These are phyloP conservation scores for Oceanodroma leucorhoa DNA, from an alignment of 2,797 vertebrate genomes.

Conservation along the genomic window DNA sequence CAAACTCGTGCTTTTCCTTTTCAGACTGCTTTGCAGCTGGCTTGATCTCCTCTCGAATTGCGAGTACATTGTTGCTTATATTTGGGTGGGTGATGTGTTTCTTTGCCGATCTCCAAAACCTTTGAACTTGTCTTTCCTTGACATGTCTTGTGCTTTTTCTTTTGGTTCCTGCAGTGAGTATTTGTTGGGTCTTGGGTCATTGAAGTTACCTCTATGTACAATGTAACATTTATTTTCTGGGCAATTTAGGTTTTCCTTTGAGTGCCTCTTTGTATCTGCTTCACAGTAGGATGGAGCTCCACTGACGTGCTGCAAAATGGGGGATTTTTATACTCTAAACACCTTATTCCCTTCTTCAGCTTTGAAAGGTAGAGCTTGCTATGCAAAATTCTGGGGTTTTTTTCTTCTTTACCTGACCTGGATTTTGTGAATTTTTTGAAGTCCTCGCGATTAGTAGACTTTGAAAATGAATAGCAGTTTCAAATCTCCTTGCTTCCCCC, in stretches of 20 bases:
- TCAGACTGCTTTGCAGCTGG: not conserved
- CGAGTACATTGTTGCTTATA: not conserved
- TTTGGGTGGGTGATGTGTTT: not conserved
- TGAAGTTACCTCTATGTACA: not conserved
- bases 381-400: not conserved
- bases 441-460: not conserved
- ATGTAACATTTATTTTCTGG: not conserved
- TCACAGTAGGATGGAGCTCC: not conserved
- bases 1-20: not conserved
- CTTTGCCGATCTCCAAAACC: not conserved
- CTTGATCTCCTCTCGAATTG: not conserved
- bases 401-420: not conserved
- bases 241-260: not conserved
- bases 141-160: not conserved
- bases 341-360: not conserved
- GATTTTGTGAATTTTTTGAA: not conserved
- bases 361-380: not conserved
- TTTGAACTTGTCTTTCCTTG: not conserved
- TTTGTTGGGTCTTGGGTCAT: not conserved
- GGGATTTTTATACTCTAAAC: not conserved
- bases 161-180: not conserved
- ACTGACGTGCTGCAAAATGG: not conserved
- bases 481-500: not conserved
- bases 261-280: not conserved
- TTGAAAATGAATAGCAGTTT: not conserved